Conservation (phyloP, 2,797 vertebrate species). For the Erethizon dorsatum region DNA sequence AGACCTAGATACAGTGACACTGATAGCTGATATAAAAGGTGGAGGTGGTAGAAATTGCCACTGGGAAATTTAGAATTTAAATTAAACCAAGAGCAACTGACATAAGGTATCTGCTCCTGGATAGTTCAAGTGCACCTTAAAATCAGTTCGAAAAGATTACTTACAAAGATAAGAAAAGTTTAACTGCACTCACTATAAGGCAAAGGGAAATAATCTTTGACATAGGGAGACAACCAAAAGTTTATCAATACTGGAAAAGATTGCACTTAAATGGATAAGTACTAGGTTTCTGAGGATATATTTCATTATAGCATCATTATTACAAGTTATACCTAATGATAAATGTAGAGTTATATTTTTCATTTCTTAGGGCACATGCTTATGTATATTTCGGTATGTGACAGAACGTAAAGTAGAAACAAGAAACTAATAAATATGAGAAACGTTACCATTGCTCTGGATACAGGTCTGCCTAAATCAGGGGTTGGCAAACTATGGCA, state of each 20-base stretch:
- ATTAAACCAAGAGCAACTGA: neutral
- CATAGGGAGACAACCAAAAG: slow-evolving; percentile 14
- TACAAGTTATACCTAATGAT: neutral
- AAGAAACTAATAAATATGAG: neutral
- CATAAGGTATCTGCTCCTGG: neutral
- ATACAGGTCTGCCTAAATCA: neutral
- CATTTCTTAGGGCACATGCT: neutral
- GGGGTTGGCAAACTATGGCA: neutral
- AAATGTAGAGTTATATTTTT: neutral
- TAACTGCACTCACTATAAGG: neutral
- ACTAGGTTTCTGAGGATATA: neutral
- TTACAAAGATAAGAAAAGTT: neutral
- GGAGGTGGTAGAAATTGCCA: neutral
- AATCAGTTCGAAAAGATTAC: neutral
- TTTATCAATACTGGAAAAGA: neutral
- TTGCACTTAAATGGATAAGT: neutral
- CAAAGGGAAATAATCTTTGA: neutral
- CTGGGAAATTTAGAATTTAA: neutral
- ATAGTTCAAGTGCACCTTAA: neutral
- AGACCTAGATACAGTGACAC: neutral
- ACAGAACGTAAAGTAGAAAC: slow-evolving; percentile 55
- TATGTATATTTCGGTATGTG: slow-evolving; percentile 68
- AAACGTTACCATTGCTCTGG: neutral
- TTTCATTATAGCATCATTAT: neutral
- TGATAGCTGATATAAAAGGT: neutral